Evolutionary conservation across 2,113 vertebrate genomes (phyloP), one percentile per base, ranked within the genome.

Genomic region (Colistium nudipinnis): DNA sequence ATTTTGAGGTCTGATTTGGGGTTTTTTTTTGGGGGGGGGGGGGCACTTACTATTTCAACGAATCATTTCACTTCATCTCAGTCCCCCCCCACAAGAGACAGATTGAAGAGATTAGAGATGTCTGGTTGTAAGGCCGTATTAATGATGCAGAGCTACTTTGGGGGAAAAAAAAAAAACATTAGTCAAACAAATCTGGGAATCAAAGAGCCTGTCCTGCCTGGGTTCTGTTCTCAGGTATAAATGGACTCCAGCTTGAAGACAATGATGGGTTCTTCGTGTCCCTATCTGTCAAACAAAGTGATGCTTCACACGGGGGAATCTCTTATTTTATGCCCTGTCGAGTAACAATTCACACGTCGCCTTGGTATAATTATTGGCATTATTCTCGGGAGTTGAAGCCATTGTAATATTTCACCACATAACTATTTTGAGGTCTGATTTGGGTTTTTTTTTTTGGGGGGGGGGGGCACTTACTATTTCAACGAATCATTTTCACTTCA

Each of bases 151-250:
- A 78, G 36, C 44, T 57, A 54, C 16, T 62, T 62, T 28, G 17
- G 2, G 38, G 7, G 24, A 27, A 25, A 25, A n/a, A 53, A 74
- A 31, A 35, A 59, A 62, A 59, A 28, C 38, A 74, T 75, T 57
- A 13, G 76, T 78, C 57, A 65, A 56, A 53, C 24, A 57, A 38
- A 80, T 68, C 44, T 75, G 57, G n/a, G 76, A 74, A 47, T 45
- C 70, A 65, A 45, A 22, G 62, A 43, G 3, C 11, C 5, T 57
- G 39, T 55, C 51, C 45, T 62, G 39, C 38, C 59, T 77, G 22
- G 33, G 57, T 70, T 76, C 27, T 59, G 19, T 39, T 72, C 70
- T 62, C 57, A 35, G 24, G 36, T 72, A 79, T 36, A 73, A 73
- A 81, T 79, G 44, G 67, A 76, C 47, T 44, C 39, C 35, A 47